These are phyloP conservation scores for Protula sp. DNA, from an alignment of 2,888 invertebrate genomes.

Conservation along the genomic window DNA sequence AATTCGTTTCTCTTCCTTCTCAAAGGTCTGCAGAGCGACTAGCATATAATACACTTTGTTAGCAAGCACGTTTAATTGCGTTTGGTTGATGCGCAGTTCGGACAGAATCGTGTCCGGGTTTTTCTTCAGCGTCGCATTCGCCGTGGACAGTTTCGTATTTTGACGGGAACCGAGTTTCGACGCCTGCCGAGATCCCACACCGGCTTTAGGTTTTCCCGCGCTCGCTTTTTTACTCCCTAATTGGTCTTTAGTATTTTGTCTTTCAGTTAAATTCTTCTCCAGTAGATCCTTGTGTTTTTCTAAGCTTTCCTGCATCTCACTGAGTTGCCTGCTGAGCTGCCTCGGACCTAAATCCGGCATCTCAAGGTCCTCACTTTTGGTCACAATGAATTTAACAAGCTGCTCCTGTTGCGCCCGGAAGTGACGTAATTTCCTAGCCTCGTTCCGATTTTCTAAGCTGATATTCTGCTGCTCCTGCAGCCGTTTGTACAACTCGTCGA, in stretches of 20 bases:
- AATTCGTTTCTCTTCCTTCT: conserved; percentile 6
- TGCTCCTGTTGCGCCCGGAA: conserved; percentile 10
- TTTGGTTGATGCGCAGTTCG: conserved; percentile 1
- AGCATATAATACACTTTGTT: conserved; percentile 4
- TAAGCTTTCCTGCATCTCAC: background rate
- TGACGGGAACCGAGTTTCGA: background rate
- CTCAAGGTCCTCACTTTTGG: conserved; percentile 2
- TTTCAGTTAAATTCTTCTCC: background rate
- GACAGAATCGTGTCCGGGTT: background rate
- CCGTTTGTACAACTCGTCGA: conserved; percentile 2
- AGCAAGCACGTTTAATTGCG: conserved; percentile 6
- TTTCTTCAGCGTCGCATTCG: background rate
- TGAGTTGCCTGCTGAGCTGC: background rate
- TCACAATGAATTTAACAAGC: conserved; percentile 4
- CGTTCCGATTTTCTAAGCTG: background rate
- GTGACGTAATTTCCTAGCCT: conserved; percentile 10
- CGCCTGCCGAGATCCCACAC: background rate
- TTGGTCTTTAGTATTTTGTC: background rate
- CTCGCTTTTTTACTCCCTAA: too few species aligned
- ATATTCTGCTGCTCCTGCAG: conserved; percentile 4
- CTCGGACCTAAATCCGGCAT: background rate
- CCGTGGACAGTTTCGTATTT: background rate
- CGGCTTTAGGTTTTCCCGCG: background rate
- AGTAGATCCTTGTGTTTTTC: background rate
- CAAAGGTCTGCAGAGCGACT: conserved; percentile 1